phyloP scores from a whole-genome alignment of 2,113 vertebrate genomes.

The Plestiodon gilberti region DNA sequence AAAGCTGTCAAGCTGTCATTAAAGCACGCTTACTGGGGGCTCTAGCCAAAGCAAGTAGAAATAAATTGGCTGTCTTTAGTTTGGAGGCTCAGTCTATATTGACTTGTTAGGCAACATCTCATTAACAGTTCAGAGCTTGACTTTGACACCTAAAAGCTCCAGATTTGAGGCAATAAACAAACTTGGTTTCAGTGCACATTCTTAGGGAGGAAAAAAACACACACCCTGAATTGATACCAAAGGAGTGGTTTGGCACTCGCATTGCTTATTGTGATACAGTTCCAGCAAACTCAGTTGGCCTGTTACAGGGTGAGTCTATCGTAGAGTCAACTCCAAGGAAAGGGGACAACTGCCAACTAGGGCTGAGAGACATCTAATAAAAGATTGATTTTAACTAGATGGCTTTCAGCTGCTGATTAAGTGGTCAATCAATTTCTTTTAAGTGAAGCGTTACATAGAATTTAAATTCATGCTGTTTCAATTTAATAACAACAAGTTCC shows the following conservation, averaged over 20 bases:
- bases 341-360: background rate
- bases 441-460: background rate
- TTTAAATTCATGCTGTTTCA: background rate
- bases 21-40: conserved; percentile 35
- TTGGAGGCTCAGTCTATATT: conserved; percentile 29
- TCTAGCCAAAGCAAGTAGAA: conserved; percentile 46
- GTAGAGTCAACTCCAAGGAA: background rate
- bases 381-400: background rate
- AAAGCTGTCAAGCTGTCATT: conserved; percentile 54
- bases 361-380: too few relatives aligned
- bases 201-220: background rate
- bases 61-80: conserved; percentile 58
- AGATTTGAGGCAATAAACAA: background rate
- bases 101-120: conserved; percentile 6
- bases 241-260: background rate
- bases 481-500: background rate
- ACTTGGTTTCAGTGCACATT: conserved; percentile 19
- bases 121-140: background rate
- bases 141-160: background rate
- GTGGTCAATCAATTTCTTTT: background rate
- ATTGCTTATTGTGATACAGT: background rate
- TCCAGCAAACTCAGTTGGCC: background rate
- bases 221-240: background rate
- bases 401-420: background rate
- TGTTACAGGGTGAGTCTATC: background rate